These are phyloP conservation scores for Apis florea DNA, from an alignment of 1,140 invertebrate genomes.

Conservation along the genomic window DNA sequence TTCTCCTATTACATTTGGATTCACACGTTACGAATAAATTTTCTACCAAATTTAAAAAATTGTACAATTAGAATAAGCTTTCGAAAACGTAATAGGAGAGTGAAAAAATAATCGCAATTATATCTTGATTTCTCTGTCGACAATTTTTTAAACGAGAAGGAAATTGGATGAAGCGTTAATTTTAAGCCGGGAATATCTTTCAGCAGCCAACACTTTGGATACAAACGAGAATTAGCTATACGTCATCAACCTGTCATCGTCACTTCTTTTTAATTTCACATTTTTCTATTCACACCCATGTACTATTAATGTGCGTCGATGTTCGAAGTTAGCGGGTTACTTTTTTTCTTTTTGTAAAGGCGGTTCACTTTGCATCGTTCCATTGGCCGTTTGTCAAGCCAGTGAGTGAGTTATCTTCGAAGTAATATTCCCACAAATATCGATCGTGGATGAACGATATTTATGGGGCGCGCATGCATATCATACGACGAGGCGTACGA, in stretches of 20 bases:
- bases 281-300: slow-evolving; percentile 22
- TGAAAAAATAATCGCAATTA: no score
- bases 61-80: not conserved
- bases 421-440: not conserved
- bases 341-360: slow-evolving; percentile 24
- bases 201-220: not conserved
- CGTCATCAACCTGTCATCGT: not conserved
- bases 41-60: no score
- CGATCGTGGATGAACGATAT: not conserved
- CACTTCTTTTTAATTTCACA: not conserved
- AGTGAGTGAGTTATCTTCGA: not conserved
- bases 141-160: not conserved
- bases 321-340: slow-evolving; percentile 11
- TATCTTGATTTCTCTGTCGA: not conserved
- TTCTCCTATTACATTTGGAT: no score
- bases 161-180: not conserved
- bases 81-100: no score
- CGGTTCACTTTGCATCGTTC: slow-evolving; percentile 13
- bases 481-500: slow-evolving; percentile 3
- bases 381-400: not conserved
- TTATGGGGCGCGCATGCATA: slow-evolving; percentile 24
- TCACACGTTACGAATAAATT: no score
- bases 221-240: not conserved
- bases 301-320: slow-evolving; percentile 19
- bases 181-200: not conserved